These are phyloP conservation scores for Drosophila rhopaloa DNA, from an alignment of 1,140 invertebrate genomes.

Conservation along the genomic window DNA sequence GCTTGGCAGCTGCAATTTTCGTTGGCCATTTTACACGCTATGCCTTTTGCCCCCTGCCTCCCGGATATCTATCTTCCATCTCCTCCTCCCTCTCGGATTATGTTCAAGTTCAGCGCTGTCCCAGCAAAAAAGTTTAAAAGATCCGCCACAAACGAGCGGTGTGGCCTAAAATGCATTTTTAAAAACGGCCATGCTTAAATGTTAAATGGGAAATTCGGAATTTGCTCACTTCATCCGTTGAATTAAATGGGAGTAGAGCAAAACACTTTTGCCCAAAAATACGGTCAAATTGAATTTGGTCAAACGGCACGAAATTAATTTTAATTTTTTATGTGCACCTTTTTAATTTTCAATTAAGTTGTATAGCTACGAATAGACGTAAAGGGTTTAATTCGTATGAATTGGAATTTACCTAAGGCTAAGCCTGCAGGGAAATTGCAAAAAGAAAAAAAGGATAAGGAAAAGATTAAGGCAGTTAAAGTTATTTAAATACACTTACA, in stretches of 20 bases:
- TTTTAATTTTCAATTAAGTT: slow-evolving; percentile 80
- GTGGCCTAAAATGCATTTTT: slow-evolving; percentile 25
- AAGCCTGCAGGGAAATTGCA: slow-evolving; percentile 4
- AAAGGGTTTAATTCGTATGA: slow-evolving; percentile 35
- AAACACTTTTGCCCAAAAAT: slow-evolving; percentile 3
- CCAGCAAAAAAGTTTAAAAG: slow-evolving; percentile 28
- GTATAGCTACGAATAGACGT: slow-evolving; percentile 15
- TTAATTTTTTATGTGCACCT: slow-evolving; percentile 77
- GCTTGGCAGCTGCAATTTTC: slow-evolving; percentile 58
- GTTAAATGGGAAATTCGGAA: slow-evolving; percentile 12
- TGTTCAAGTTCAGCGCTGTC: slow-evolving; percentile 32
- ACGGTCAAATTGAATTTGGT: slow-evolving; percentile 31
- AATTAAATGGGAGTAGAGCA: slow-evolving; percentile 13
- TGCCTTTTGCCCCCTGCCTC: neutral
- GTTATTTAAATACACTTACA: slow-evolving; percentile 11
- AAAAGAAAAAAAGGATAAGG: neutral
- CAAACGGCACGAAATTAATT: slow-evolving; percentile 75
- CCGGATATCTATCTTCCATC: neutral
- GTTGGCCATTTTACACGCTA: slow-evolving; percentile 31
- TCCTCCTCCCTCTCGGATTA: neutral
- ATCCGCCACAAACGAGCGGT: slow-evolving; percentile 26
- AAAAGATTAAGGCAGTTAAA: neutral
- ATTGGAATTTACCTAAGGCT: slow-evolving; percentile 1
- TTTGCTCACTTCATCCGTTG: neutral
- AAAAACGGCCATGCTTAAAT: slow-evolving; percentile 13